Evolutionary conservation across 2,888 invertebrate species (phyloP).

Genomic region (Scaptomyza cyrtandrae): DNA sequence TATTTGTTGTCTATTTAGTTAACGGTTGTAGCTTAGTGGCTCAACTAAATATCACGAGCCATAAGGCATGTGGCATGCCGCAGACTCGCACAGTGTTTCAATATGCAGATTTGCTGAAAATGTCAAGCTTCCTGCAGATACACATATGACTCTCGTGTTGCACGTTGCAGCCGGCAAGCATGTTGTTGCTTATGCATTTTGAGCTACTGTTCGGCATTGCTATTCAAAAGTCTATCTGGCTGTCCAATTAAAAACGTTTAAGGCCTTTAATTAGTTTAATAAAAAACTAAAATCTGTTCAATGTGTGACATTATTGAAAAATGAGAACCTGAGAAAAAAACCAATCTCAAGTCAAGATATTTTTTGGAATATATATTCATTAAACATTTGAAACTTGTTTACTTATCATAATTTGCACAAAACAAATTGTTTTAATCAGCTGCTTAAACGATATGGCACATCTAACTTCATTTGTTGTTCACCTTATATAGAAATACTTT

Average conservation of each 20-base stretch:
- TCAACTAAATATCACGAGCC: slow-evolving; percentile 56
- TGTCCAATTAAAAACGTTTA: slow-evolving; percentile 75
- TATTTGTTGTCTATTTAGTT: slow-evolving; percentile 59
- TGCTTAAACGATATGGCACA: slow-evolving; percentile 47
- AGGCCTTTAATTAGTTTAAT: slow-evolving; percentile 73
- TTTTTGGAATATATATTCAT: too few relatives aligned
- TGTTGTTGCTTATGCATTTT: slow-evolving; percentile 12
- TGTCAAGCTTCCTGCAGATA: slow-evolving; percentile 47
- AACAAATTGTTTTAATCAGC: slow-evolving; percentile 37
- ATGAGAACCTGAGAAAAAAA: slow-evolving; percentile 13
- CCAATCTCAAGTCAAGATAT: background rate
- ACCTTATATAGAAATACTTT: slow-evolving; percentile 30
- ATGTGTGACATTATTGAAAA: slow-evolving; percentile 42
- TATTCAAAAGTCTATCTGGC: slow-evolving; percentile 76
- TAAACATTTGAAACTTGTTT: slow-evolving; percentile 29
- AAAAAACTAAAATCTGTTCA: slow-evolving; percentile 42
- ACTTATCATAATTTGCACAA: slow-evolving; percentile 21
- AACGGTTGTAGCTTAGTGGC: slow-evolving; percentile 38
- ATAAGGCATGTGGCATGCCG: slow-evolving; percentile 28
- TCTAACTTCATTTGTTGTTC: slow-evolving; percentile 51
- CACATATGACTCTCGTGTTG: slow-evolving; percentile 30
- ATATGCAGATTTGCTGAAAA: slow-evolving; percentile 59
- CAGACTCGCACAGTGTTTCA: slow-evolving; percentile 39
- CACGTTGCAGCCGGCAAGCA: slow-evolving; percentile 1
- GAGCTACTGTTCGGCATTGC: slow-evolving; percentile 48